These are phyloP conservation scores for Takifugu bimaculatus DNA, from an alignment of 2,113 vertebrate genomes.

Conservation along the genomic window DNA sequence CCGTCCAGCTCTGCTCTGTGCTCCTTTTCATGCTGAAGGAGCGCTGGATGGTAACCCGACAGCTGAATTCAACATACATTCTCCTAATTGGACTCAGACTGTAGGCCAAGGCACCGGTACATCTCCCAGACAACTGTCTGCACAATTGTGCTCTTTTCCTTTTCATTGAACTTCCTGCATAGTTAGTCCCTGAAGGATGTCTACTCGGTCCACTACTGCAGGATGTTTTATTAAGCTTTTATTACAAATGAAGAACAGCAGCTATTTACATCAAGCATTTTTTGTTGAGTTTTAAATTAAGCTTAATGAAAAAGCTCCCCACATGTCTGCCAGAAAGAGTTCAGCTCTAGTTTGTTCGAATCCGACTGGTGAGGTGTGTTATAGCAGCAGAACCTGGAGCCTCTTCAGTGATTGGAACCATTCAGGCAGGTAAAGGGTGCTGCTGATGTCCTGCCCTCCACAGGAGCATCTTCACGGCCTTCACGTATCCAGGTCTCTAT, in stretches of 20 bases:
- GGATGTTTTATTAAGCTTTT: too few relatives aligned
- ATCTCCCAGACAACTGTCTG: constrained; percentile 39
- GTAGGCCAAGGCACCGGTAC: constrained; percentile 29
- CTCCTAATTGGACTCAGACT: constrained; percentile 56
- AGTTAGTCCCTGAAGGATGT: constrained; percentile 11
- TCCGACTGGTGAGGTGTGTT: too few relatives aligned
- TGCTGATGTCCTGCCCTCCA: not conserved
- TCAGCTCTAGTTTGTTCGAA: too few relatives aligned
- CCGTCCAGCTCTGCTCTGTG: constrained; percentile 14
- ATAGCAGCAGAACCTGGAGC: too few relatives aligned
- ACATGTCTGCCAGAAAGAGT: too few relatives aligned
- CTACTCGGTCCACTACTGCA: not conserved
- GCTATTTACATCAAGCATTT: too few relatives aligned
- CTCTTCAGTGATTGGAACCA: too few relatives aligned
- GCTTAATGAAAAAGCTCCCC: too few relatives aligned
- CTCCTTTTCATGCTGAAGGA: constrained; percentile 33
- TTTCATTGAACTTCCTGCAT: constrained; percentile 17
- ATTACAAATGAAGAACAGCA: too few relatives aligned
- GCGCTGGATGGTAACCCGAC: constrained; percentile 22
- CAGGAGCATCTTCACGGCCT: constrained; percentile 6
- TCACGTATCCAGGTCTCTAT: constrained; percentile 7
- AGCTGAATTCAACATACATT: constrained; percentile 34
- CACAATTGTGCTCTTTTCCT: constrained; percentile 1
- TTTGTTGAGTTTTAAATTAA: too few relatives aligned
- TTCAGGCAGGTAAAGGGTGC: not conserved